Evolutionary conservation across 2,888 invertebrate genomes (phyloP).

Genomic region (Hypercompe scribonia): DNA sequence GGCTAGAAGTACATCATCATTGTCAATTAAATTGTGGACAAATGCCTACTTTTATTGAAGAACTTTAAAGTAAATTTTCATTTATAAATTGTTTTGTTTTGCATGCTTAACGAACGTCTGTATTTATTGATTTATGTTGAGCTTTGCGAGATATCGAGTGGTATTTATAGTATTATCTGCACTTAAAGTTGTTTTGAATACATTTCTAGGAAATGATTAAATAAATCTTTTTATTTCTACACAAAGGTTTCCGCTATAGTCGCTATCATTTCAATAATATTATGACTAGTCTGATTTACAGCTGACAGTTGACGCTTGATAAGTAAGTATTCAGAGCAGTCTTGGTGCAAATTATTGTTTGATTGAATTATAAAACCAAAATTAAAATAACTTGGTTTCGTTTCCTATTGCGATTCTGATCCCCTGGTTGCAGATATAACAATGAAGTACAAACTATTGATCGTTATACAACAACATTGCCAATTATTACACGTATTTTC

Average conservation of each 20-base stretch:
- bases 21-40: not conserved
- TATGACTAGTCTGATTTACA: slow-evolving; percentile 5
- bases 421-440: not conserved
- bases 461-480: not conserved
- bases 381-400: not conserved
- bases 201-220: not conserved
- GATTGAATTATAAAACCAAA: not conserved
- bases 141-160: not conserved
- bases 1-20: too few species aligned
- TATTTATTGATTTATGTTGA: not conserved
- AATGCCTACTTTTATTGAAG: not conserved
- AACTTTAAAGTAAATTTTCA: not conserved
- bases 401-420: not conserved
- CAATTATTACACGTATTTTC: not conserved
- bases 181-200: not conserved
- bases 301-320: not conserved
- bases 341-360: not conserved
- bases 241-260: not conserved
- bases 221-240: slow-evolving; percentile 5
- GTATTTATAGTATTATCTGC: not conserved
- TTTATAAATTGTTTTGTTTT: not conserved
- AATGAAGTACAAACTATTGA: not conserved
- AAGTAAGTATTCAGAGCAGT: not conserved
- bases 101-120: not conserved
- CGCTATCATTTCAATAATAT: not conserved